Percentiles rank a stretch among this genome's conserved stretches.
These are phyloP conservation scores for Athene noctua DNA, from an alignment of 2,113 vertebrate species.

Conservation along the genomic window DNA sequence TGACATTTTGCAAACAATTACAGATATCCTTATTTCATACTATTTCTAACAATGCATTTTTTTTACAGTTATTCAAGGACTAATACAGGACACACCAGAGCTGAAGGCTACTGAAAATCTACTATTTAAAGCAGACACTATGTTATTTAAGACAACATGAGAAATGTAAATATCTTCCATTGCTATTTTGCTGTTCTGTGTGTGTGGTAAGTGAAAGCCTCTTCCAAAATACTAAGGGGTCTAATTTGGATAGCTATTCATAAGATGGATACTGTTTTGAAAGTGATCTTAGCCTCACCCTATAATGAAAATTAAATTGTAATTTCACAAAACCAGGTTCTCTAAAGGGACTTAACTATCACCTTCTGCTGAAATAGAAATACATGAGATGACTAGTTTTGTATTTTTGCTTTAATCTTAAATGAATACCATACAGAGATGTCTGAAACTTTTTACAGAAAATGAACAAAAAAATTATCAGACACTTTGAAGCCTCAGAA, in stretches of 20 bases:
- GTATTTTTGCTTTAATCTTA: neutral
- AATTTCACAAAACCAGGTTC: neutral
- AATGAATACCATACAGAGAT: neutral
- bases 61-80: conserved; percentile 61
- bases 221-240: neutral
- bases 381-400: neutral
- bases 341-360: neutral
- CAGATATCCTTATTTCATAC: neutral
- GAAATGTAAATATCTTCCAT: conserved; percentile 4
- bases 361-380: neutral
- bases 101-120: conserved; percentile 12
- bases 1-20: neutral
- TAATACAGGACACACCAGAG: neutral
- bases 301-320: neutral
- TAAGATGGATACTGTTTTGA: neutral
- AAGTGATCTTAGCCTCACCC: neutral
- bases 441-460: neutral
- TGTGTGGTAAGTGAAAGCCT: neutral
- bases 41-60: neutral
- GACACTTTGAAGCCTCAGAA: neutral
- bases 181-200: neutral
- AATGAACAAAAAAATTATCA: neutral
- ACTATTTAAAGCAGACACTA: conserved; percentile 67
- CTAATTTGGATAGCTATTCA: neutral
- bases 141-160: conserved; percentile 29